Percentiles rank a stretch among this genome's conserved stretches.
Conservation (phyloP, 1,140 invertebrate genomes). For the Mycetomoellerius zeteki region DNA sequence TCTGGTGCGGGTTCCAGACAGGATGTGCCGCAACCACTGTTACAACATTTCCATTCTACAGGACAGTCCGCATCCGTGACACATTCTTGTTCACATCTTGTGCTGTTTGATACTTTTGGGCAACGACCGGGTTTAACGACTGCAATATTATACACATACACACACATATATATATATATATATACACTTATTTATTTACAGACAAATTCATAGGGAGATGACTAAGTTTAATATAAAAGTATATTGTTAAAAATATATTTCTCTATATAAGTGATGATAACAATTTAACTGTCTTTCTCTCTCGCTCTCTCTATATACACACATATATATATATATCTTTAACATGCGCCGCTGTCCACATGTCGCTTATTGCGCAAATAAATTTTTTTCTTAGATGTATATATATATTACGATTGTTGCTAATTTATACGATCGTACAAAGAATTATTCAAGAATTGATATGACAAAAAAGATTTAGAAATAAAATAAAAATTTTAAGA, state of each 20-base stretch:
- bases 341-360: background rate
- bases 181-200: background rate
- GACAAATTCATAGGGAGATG: background rate
- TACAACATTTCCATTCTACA: slow-evolving; percentile 93
- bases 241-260: background rate
- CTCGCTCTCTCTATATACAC: background rate
- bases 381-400: background rate
- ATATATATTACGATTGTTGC: background rate
- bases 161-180: background rate
- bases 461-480: background rate
- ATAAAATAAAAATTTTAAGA: background rate
- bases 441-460: background rate
- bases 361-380: background rate
- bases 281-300: background rate
- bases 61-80: slow-evolving; percentile 94
- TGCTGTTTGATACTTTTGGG: slow-evolving; percentile 87
- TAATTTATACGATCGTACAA: background rate
- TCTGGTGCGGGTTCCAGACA: slow-evolving; percentile 89
- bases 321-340: too few species aligned
- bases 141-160: slow-evolving; percentile 78
- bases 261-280: background rate
- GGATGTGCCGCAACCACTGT: slow-evolving; percentile 91
- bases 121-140: slow-evolving; percentile 92
- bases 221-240: background rate
- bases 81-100: slow-evolving; percentile 91